Evolutionary conservation across 2,797 vertebrate species (phyloP), one percentile per base, ranked within the genome.

Genomic region (Xerus rutilus): DNA sequence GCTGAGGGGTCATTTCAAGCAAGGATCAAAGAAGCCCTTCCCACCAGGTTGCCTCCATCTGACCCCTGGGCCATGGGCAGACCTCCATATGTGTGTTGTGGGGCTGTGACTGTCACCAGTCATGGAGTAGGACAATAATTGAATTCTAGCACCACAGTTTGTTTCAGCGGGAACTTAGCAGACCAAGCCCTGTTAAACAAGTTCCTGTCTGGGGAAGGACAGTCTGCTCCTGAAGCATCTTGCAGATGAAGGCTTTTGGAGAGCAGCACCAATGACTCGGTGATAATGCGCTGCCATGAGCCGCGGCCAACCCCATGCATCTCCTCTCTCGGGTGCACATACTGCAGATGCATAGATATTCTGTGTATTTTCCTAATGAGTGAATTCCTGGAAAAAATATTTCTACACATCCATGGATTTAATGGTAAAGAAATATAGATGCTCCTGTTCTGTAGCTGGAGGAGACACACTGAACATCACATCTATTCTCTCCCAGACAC

Each of bases 371-470:
- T 91, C 32, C 84, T 79, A 73, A 21, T 17, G 35, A 76, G 45
- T 30, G 52, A 21, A 69, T 81, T 64, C 47, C 86, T 64, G 35
- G 74, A n/a, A 74, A 94, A 91, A 83, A 5, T 54, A 57, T 59
- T 83, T 52, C 92, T 59, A 8, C 89, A 64, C 15, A 62, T 6
- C 14, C 32, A 9, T 21, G 47, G 15, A 3, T 52, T 45, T 45
- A 47, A 76, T 35, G 65, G 47, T 25, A 67, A 77, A 74, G 67
- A 45, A 73, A 67, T 3, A 18, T 0, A 52, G 69, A 20, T 4
- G 4, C 1, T 62, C 35, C 1, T 21, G 0, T 35, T 49, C 30
- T 1, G 3, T 5, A 45, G 7, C 2, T 23, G 25, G 2, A 12
- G 74, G 23, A 64, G 52, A 47, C 7, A 45, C 57, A 21, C 3